Conservation (phyloP, 2,797 vertebrate genomes). For the Adrianichthys oophorus region DNA sequence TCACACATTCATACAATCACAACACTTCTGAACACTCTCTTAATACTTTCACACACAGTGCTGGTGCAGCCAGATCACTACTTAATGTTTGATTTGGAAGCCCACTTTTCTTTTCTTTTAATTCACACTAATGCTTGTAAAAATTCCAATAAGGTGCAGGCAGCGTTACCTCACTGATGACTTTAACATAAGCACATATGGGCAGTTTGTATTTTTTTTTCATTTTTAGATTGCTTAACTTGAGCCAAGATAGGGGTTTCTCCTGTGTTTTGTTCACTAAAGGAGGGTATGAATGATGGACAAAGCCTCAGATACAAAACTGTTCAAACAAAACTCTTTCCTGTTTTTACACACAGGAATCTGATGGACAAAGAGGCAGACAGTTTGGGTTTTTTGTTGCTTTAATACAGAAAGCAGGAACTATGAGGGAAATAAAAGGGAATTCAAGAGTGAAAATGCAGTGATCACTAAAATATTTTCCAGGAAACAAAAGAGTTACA, state of each 20-base stretch:
- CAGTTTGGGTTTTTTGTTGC: constrained; percentile 11
- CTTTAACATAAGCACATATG: constrained; percentile 40
- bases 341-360: constrained; percentile 64
- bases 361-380: constrained; percentile 29
- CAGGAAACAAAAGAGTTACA: constrained; percentile 22
- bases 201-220: not conserved
- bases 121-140: constrained; percentile 43
- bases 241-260: constrained; percentile 21
- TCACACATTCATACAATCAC: constrained; percentile 17
- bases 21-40: not conserved
- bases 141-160: constrained; percentile 52
- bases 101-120: no score
- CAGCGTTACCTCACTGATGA: constrained; percentile 51
- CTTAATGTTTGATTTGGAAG: not conserved
- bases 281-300: constrained; percentile 52
- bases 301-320: constrained; percentile 60
- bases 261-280: constrained; percentile 36
- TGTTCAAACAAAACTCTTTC: constrained; percentile 65
- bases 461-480: constrained; percentile 15
- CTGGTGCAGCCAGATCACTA: constrained; percentile 7
- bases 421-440: not conserved
- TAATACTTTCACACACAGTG: not conserved
- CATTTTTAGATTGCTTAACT: constrained; percentile 11
- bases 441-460: constrained; percentile 2
- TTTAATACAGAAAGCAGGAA: constrained; percentile 2